These are phyloP conservation scores for Etheostoma spectabile DNA, from an alignment of 2,113 vertebrate species.

Conservation along the genomic window DNA sequence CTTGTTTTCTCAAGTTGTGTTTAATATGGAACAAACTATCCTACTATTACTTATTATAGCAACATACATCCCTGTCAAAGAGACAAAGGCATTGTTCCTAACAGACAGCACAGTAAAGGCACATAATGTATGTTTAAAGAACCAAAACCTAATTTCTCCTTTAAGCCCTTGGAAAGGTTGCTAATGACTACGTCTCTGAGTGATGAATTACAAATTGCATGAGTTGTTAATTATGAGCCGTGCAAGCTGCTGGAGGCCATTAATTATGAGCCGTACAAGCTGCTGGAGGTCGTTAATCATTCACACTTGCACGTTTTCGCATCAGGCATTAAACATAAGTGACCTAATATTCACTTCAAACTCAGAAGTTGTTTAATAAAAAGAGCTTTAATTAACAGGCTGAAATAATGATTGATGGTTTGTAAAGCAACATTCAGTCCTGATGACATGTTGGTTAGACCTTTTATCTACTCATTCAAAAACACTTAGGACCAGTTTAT, in stretches of 20 bases:
- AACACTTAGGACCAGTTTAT: background rate
- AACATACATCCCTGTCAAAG: background rate
- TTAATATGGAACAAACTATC: background rate
- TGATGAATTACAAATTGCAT: constrained; percentile 9
- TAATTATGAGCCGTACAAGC: background rate
- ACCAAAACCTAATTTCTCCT: background rate
- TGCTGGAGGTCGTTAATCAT: constrained; percentile 5
- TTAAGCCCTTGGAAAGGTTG: background rate
- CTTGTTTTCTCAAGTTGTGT: background rate
- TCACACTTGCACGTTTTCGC: background rate
- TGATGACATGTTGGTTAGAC: background rate
- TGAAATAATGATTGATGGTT: background rate
- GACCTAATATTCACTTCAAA: background rate
- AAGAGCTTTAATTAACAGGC: background rate
- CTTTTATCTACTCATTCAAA: background rate
- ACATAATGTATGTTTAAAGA: background rate
- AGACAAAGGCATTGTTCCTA: background rate
- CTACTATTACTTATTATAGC: background rate
- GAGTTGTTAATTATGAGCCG: background rate
- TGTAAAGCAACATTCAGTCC: background rate
- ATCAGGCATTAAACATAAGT: background rate
- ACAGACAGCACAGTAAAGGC: background rate
- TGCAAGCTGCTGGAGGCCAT: background rate
- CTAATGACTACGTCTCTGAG: background rate
- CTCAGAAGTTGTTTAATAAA: background rate